Percentiles rank a stretch among this genome's conserved stretches.
Evolutionary conservation across 2,888 invertebrate species (phyloP).

Genomic region (Coronaproctus castanopsis): DNA sequence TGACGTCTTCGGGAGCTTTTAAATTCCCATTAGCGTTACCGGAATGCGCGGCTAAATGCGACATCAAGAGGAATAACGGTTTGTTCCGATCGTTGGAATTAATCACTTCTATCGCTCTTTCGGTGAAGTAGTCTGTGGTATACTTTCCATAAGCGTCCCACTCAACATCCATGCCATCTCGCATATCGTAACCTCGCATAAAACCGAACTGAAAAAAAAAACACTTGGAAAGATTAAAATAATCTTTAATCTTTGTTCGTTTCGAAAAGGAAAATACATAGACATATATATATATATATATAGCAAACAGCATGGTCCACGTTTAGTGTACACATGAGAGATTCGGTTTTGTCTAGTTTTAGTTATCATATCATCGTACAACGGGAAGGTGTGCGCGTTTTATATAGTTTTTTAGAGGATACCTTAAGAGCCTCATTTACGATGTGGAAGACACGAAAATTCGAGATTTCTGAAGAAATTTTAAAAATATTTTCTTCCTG

Average conservation of each 20-base stretch:
- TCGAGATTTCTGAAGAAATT: too few relatives aligned
- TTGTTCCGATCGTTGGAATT: slow-evolving; percentile 29
- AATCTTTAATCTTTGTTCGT: too few relatives aligned
- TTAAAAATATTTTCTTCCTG: too few relatives aligned
- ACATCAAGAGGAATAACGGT: slow-evolving; percentile 47
- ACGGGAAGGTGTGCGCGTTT: too few relatives aligned
- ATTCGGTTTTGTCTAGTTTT: background rate
- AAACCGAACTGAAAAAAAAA: slow-evolving; percentile 17
- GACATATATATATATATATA: background rate
- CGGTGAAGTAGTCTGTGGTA: slow-evolving; percentile 41
- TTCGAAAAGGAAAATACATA: too few relatives aligned
- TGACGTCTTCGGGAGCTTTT: slow-evolving; percentile 50
- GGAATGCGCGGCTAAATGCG: slow-evolving; percentile 48
- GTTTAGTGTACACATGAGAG: background rate
- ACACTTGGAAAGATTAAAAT: background rate
- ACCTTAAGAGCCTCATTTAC: too few relatives aligned
- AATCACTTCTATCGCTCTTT: slow-evolving; percentile 39
- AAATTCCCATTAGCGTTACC: slow-evolving; percentile 39
- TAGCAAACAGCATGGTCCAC: background rate
- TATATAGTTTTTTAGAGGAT: too few relatives aligned
- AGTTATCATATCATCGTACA: too few relatives aligned
- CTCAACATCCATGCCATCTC: slow-evolving; percentile 34
- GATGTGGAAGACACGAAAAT: too few relatives aligned
- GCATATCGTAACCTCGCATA: slow-evolving; percentile 37
- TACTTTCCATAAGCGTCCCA: slow-evolving; percentile 36